Evolutionary conservation across 2,113 vertebrate species (phyloP), one percentile per base, ranked within the genome.

Genomic region (Periophthalmodon schlosseri): DNA sequence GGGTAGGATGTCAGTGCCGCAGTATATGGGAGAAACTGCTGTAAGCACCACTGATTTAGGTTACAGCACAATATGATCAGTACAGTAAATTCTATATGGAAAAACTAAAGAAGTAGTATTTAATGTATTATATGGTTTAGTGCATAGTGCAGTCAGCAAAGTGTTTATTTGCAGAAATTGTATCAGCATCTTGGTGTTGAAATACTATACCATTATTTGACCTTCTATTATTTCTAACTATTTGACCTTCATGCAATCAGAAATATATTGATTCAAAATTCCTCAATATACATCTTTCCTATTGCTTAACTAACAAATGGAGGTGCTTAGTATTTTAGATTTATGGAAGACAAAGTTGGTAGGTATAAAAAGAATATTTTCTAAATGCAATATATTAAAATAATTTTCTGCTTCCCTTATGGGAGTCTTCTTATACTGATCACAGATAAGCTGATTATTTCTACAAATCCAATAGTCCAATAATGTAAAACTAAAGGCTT

Each of bases 401-500:
- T 21, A 13, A n/a, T 71, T 34, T 44, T 44, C 64, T 39, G 20
- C 56, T 71, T 80, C 69, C 75, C 46, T 34, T 75, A 5, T 70
- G 33, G 54, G 24, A 44, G 1, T 52, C 39, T 50, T 71, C 58
- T 74, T 84, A 83, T 70, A 54, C n/a, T 79, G 63, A 84, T 34
- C 72, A 63, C 76, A 77, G 64, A 85, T 79, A 70, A 76, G 68
- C 67, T 64, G 83, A 21, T 61, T 73, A 83, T 85, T 87, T 74
- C 86, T 65, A 77, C 67, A 86, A 84, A 84, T 78, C 39, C 46
- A 70, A 28, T 50, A 52, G 69, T 63, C 82, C 72, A 80, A 79
- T 74, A 28, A 61, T 28, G 36, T 36, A 49, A 63, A 89, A 86
- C 54, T 68, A 57, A 60, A 81, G 61, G 83, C 68, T 13, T 64